These are phyloP conservation scores for Nannoperca australis DNA, from an alignment of 2,797 vertebrate species.

Conservation along the genomic window DNA sequence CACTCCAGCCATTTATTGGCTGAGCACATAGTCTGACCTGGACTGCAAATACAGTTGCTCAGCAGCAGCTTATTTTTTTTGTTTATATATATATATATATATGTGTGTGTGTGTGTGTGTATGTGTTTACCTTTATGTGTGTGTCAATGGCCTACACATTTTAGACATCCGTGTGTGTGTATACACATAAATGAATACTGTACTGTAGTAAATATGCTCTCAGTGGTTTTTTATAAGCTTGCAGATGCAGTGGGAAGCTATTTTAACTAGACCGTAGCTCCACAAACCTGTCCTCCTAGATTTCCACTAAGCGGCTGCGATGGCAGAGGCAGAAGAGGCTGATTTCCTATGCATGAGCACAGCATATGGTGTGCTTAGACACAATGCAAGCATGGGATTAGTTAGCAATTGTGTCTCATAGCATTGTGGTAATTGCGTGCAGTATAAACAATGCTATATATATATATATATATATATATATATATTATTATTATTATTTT, in stretches of 20 bases:
- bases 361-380: constrained; percentile 69
- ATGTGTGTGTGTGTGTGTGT: not conserved
- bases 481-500: no score
- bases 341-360: constrained; percentile 69
- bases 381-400: constrained; percentile 66
- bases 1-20: constrained; percentile 82
- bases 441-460: constrained; percentile 2
- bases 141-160: constrained; percentile 81
- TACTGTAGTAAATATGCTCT: constrained; percentile 78
- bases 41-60: constrained; percentile 79
- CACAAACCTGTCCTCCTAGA: constrained; percentile 65
- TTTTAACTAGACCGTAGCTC: constrained; percentile 79
- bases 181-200: constrained; percentile 79
- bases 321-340: constrained; percentile 43
- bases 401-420: constrained; percentile 55
- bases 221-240: constrained; percentile 79
- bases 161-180: no score
- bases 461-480: not conserved
- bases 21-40: constrained; percentile 74
- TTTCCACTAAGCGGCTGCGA: constrained; percentile 52
- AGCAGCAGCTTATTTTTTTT: constrained; percentile 43
- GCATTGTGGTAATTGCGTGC: constrained; percentile 43
- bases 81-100: constrained; percentile 32
- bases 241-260: constrained; percentile 78
- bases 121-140: constrained; percentile 14